Evolutionary conservation across 1,140 invertebrate species (phyloP).

Genomic region (Calosoma granatense): DNA sequence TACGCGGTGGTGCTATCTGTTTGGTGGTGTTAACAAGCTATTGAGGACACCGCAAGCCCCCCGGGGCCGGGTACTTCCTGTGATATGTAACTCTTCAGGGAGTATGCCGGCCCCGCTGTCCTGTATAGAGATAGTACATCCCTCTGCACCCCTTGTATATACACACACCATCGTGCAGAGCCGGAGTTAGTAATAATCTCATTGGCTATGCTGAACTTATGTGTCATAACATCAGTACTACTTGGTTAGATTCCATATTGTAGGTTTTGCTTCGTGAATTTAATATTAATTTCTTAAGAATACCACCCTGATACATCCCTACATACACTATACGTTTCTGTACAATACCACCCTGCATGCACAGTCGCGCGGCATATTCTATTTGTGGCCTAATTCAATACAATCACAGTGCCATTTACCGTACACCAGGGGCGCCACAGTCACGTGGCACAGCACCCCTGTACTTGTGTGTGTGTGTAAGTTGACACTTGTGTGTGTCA

Average conservation of each 20-base stretch:
- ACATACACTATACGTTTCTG: too few species aligned
- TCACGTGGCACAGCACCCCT: neutral
- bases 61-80: neutral
- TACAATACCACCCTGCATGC: too few species aligned
- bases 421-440: neutral
- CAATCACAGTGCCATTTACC: neutral
- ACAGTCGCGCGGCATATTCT: neutral
- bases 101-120: neutral
- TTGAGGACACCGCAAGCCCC: neutral
- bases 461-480: too few species aligned
- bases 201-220: too few species aligned
- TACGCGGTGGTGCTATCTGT: constrained; percentile 7
- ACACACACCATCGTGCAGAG: too few species aligned
- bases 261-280: too few species aligned
- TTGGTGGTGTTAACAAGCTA: constrained; percentile 3
- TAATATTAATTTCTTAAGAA: too few species aligned
- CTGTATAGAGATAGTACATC: neutral
- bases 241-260: too few species aligned
- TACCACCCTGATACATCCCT: too few species aligned
- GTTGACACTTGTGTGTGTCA: neutral
- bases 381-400: neutral
- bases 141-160: too few species aligned
- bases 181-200: too few species aligned
- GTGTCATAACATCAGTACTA: too few species aligned
- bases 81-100: neutral